These are phyloP conservation scores for Fistularia tabacaria DNA, from an alignment of 2,797 vertebrate species.

Conservation along the genomic window DNA sequence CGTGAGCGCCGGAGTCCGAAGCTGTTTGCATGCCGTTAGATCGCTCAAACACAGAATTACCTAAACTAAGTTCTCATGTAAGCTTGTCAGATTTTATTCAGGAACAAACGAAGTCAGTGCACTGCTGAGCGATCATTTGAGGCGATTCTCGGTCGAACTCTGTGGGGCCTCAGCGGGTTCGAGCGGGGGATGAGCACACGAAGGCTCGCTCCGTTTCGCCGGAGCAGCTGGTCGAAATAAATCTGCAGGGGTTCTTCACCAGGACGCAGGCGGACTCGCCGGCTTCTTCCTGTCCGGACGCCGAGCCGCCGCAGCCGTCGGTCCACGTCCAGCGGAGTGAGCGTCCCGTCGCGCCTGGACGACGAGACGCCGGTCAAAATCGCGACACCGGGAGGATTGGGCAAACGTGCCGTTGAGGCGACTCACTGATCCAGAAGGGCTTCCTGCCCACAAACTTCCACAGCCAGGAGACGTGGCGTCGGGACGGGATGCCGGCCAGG, in stretches of 20 bases:
- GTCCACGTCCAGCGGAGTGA: not conserved
- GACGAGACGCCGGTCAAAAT: not conserved
- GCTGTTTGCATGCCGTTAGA: no score
- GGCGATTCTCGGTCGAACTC: no score
- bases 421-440: slow-evolving; percentile 74
- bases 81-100: no score
- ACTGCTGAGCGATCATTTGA: not conserved
- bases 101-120: no score
- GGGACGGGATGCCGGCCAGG: slow-evolving; percentile 66
- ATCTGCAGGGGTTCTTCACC: slow-evolving; percentile 39
- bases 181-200: slow-evolving; percentile 43
- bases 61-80: no score
- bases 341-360: not conserved
- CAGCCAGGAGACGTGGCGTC: slow-evolving; percentile 61
- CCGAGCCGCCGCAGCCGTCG: not conserved
- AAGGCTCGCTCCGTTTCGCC: slow-evolving; percentile 39
- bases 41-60: no score
- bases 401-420: not conserved
- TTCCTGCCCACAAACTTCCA: slow-evolving; percentile 70
- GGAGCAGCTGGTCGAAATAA: slow-evolving; percentile 43
- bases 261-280: slow-evolving; percentile 29
- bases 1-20: no score
- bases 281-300: no score
- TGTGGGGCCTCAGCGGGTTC: slow-evolving; percentile 31
- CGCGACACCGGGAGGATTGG: not conserved